These are phyloP conservation scores for Lithophane ornitopus DNA, from an alignment of 2,888 invertebrate genomes.

Conservation along the genomic window DNA sequence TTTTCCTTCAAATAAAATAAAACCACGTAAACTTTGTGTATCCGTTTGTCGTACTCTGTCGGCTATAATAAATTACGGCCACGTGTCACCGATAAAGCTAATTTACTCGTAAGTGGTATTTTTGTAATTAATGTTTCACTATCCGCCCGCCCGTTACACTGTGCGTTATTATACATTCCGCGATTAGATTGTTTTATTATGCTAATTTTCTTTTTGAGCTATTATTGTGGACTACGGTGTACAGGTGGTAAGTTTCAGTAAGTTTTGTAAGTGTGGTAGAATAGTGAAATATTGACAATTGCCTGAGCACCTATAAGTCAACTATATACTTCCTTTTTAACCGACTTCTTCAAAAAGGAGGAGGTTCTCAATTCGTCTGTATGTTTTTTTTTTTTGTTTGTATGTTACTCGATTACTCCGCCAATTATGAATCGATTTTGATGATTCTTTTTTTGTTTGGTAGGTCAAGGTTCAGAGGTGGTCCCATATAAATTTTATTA, in stretches of 20 bases:
- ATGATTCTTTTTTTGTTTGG: too few species aligned
- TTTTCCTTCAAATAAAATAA: background rate
- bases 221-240: slow-evolving; percentile 40
- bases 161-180: slow-evolving; percentile 69
- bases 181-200: slow-evolving; percentile 73
- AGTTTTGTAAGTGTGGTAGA: slow-evolving; percentile 18
- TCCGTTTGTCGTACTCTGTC: slow-evolving; percentile 59
- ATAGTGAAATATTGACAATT: background rate
- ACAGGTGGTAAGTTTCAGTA: slow-evolving; percentile 49
- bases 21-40: slow-evolving; percentile 47
- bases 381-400: too few species aligned
- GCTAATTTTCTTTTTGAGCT: slow-evolving; percentile 60
- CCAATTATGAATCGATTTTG: too few species aligned
- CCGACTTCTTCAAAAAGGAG: too few species aligned
- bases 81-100: slow-evolving; percentile 71
- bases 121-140: slow-evolving; percentile 74
- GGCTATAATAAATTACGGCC: slow-evolving; percentile 68
- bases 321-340: background rate
- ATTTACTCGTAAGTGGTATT: slow-evolving; percentile 76
- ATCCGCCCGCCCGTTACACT: slow-evolving; percentile 67
- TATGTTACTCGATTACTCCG: too few species aligned
- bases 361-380: too few species aligned
- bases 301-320: too few species aligned
- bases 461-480: too few species aligned
- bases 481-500: too few species aligned